Base-by-base conservation (phyloP, 2,113 vertebrate genomes). In the Oncorhynchus keta region DNA sequence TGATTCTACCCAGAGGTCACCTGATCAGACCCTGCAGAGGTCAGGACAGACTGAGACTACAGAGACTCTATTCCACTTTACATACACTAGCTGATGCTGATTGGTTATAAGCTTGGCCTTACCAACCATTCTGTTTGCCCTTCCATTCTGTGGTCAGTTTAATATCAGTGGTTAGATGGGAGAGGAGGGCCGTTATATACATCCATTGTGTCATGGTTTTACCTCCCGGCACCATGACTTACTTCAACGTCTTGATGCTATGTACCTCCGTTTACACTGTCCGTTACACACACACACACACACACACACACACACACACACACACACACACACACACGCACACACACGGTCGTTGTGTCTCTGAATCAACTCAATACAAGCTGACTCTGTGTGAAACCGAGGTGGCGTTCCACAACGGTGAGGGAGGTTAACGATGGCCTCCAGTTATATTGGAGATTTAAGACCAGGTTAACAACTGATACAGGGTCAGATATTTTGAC, bases 111-210 rank as follows among this genome's bases (percentile, higher is more conserved):
- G 76, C 78, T 83, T 80, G 70, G 79, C 72, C 73, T 79, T 85
- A 59, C 73, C 61, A 61, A 22, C 49, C 35, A 48, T 28, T 67
- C 65, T 39, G 39, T 79, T 77, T 76, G 35, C 81, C 70, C 68
- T 70, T 76, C 70, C 65, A 74, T 75, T 79, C 77, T 69, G 72
- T 71, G 79, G 83, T 79, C 49, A 57, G 74, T 72, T 66, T 62
- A 67, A 76, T 82, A 76, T 81, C 76, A 72, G n/a, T 81, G 83
- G 70, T 69, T 76, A 70, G 81, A 80, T 81, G 68, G 82, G 68
- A 75, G 51, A 55, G 16, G 12, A 16, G 4, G 16, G 4, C 14
- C 51, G 16, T 55, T 14, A 80, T 83, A 77, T 79, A 72, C 49
- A 74, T 81, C 67, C 75, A 32, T 20, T 30, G n/a, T 62, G 9